Percentiles rank a stretch among this genome's conserved stretches.
Conservation (phyloP, 2,113 vertebrate species). For the Anarhynchus alexandrinus region DNA sequence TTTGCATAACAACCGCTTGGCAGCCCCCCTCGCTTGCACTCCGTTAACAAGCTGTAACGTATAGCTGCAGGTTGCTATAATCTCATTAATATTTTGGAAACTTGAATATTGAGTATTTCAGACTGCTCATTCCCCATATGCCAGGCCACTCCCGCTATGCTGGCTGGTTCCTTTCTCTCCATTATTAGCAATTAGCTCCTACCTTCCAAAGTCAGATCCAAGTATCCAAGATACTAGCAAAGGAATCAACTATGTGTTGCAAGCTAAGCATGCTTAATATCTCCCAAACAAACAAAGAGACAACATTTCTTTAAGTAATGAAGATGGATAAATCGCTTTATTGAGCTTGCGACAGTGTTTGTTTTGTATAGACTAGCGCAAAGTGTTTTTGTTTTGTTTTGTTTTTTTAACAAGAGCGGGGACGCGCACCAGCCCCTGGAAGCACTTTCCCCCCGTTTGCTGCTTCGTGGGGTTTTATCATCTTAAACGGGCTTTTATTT, state of each 20-base stretch:
- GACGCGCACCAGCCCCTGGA: background rate
- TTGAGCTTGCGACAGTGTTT: conserved; percentile 55
- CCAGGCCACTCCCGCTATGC: conserved; percentile 82
- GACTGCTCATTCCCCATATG: conserved; percentile 88
- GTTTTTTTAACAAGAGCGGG: conserved; percentile 37
- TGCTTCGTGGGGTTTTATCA: conserved; percentile 3
- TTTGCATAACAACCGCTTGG: conserved; percentile 76
- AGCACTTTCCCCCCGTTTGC: background rate
- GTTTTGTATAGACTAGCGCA: conserved; percentile 33
- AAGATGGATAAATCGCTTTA: conserved; percentile 78
- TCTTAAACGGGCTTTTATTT: conserved; percentile 4
- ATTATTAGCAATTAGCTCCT: conserved; percentile 85
- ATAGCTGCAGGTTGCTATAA: conserved; percentile 85
- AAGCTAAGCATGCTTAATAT: conserved; percentile 79
- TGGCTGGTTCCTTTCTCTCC: conserved; percentile 82
- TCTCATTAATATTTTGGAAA: conserved; percentile 89
- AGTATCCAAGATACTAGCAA: conserved; percentile 85
- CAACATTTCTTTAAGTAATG: conserved; percentile 75
- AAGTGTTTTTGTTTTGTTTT: background rate
- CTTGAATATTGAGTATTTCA: conserved; percentile 82
- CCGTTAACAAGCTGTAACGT: conserved; percentile 83
- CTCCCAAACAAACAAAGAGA: conserved; percentile 78
- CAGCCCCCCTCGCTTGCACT: conserved; percentile 53
- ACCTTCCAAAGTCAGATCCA: conserved; percentile 81
- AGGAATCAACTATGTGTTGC: conserved; percentile 77